Evolutionary conservation across 2,797 vertebrate species (phyloP).

Genomic region (Macropus fuliginosus): DNA sequence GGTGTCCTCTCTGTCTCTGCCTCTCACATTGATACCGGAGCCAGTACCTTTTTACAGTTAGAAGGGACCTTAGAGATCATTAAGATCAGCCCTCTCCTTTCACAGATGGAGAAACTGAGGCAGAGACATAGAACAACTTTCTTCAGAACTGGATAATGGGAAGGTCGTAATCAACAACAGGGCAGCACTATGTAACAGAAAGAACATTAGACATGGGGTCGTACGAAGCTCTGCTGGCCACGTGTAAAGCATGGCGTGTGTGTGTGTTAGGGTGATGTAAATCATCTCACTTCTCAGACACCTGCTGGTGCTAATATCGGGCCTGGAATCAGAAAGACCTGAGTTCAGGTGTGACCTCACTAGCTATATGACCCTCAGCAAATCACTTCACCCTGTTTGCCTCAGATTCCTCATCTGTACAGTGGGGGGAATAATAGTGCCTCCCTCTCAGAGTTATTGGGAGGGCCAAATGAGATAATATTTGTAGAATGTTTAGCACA

Average conservation of each 20-base stretch:
- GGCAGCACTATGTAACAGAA: rapidly evolving
- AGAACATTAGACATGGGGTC: neutral
- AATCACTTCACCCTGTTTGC: too few species aligned
- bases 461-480: neutral
- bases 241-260: too few species aligned
- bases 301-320: too few species aligned
- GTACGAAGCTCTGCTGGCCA: rapidly evolving
- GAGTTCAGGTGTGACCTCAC: neutral
- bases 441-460: neutral
- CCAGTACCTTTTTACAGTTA: neutral
- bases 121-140: neutral
- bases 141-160: neutral
- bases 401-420: neutral
- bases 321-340: too few species aligned
- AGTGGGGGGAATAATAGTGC: neutral
- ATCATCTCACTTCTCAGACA: too few species aligned
- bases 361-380: neutral
- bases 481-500: neutral
- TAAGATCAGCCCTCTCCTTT: neutral
- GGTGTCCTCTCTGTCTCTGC: neutral
- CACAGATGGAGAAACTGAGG: neutral
- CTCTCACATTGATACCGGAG: too few species aligned
- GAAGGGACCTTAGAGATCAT: neutral
- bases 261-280: neutral
- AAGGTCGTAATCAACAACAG: neutral